Evolutionary conservation across 2,797 vertebrate species (phyloP).

Genomic region (Neoniphon sammara): DNA sequence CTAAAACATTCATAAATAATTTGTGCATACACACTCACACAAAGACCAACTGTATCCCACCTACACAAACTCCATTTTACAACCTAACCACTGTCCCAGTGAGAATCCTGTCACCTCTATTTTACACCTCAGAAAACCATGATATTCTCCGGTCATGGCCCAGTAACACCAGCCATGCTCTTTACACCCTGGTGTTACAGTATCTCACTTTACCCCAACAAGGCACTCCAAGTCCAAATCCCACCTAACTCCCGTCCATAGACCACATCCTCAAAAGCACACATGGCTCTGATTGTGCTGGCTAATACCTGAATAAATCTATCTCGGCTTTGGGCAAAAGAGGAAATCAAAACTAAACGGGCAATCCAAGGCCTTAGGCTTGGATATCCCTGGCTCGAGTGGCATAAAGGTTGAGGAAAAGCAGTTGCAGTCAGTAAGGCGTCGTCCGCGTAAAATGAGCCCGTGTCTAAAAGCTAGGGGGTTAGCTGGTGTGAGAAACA

Average conservation of each 20-base stretch:
- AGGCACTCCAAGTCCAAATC: constrained; percentile 66
- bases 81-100: constrained; percentile 41
- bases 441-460: constrained; percentile 66
- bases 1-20: not conserved
- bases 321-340: constrained; percentile 49
- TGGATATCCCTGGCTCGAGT: constrained; percentile 34
- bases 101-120: constrained; percentile 56
- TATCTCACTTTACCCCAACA: constrained; percentile 64
- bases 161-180: constrained; percentile 60
- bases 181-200: constrained; percentile 66
- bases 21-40: not conserved
- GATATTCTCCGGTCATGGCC: constrained; percentile 67
- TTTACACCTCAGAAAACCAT: constrained; percentile 66
- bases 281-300: constrained; percentile 74
- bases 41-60: not conserved
- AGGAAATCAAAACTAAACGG: constrained; percentile 69
- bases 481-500: constrained; percentile 71
- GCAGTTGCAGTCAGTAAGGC: constrained; percentile 51
- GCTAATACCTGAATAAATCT: constrained; percentile 65
- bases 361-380: constrained; percentile 30
- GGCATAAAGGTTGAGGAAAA: constrained; percentile 25
- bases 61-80: constrained; percentile 21
- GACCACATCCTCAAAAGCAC: constrained; percentile 75
- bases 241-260: constrained; percentile 63
- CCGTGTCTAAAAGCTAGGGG: constrained; percentile 52